phyloP scores from a whole-genome alignment of 2,888 invertebrate species.

The Rhogogaster chlorosoma region DNA sequence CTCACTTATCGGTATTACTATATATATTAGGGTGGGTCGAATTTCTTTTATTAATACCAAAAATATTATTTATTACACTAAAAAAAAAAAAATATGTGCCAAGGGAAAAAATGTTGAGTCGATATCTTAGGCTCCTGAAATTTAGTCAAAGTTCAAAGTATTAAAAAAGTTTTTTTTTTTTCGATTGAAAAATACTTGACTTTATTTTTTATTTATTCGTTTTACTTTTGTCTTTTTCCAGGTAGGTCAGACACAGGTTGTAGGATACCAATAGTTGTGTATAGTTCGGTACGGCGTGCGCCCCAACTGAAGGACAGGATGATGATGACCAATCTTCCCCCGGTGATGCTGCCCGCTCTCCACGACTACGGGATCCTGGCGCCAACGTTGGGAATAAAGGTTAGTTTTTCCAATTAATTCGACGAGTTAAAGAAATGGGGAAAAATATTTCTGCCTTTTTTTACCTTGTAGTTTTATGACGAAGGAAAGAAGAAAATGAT shows the following conservation, averaged over 20 bases:
- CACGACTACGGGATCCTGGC: slow-evolving; percentile 76
- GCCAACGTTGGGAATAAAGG: slow-evolving; percentile 76
- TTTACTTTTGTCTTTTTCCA: slow-evolving; percentile 67
- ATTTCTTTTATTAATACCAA: too few species aligned
- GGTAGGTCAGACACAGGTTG: slow-evolving; percentile 74
- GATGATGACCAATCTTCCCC: slow-evolving; percentile 77
- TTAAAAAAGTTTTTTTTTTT: too few species aligned
- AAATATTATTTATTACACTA: too few species aligned
- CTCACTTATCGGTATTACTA: too few species aligned
- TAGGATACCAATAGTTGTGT: slow-evolving; percentile 53
- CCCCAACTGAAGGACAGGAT: slow-evolving; percentile 68
- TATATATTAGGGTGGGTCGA: too few species aligned
- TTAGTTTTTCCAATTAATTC: slow-evolving; percentile 61
- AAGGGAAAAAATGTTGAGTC: too few species aligned
- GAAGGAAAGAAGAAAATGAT: background rate
- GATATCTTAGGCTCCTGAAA: too few species aligned
- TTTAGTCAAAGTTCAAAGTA: too few species aligned
- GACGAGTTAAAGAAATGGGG: background rate
- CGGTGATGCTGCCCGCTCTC: slow-evolving; percentile 76
- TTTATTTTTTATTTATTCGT: background rate
- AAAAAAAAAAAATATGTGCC: too few species aligned
- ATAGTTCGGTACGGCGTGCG: slow-evolving; percentile 44
- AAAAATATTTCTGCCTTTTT: background rate
- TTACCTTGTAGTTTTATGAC: background rate
- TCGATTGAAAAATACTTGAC: too few species aligned